These are phyloP conservation scores for Eupsittula cactorum DNA, from an alignment of 2,113 vertebrate genomes.

Conservation along the genomic window DNA sequence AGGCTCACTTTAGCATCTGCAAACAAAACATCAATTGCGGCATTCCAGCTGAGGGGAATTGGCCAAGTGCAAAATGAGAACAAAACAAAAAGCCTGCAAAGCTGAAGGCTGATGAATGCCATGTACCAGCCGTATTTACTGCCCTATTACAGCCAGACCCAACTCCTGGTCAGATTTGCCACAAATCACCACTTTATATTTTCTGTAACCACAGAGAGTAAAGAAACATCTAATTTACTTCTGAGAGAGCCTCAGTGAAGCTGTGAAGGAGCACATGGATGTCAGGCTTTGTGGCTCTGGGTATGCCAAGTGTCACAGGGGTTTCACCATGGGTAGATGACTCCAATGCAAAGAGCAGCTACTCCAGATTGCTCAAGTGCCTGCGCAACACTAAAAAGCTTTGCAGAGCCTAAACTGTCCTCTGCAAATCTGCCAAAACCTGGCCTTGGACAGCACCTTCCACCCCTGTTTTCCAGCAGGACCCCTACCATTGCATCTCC, in stretches of 20 bases:
- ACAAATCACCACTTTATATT: background rate
- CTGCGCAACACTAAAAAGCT: background rate
- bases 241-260: background rate
- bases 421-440: background rate
- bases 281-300: background rate
- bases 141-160: background rate
- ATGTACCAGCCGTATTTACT: background rate
- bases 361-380: background rate
- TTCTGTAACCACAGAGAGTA: background rate
- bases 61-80: background rate
- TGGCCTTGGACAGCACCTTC: background rate
- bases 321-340: background rate
- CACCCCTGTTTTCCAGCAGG: background rate
- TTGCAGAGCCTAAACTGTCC: background rate
- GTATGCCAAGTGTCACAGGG: accelerated
- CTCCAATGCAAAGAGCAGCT: background rate
- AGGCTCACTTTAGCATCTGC: background rate
- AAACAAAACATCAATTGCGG: background rate
- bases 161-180: background rate
- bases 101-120: background rate
- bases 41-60: background rate
- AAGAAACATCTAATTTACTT: background rate
- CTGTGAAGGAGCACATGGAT: background rate
- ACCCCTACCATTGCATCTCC: background rate
- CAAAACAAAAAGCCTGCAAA: background rate